Base-by-base conservation (phyloP, 1,140 invertebrate genomes). In the Neodiprion lecontei region DNA sequence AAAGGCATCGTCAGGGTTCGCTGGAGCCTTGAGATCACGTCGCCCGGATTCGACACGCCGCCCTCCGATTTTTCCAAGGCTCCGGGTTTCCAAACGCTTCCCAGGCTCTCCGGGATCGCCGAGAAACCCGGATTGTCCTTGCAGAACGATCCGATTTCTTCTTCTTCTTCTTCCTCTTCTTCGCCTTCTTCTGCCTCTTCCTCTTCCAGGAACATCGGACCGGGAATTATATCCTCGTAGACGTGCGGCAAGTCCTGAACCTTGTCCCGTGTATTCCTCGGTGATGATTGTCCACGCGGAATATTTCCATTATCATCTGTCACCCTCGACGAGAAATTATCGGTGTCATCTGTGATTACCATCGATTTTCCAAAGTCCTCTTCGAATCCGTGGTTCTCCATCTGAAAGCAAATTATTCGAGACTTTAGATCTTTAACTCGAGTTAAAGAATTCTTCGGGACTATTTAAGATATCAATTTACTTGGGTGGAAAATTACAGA, bases 361-460 rank as follows among this genome's bases (percentile, higher is more conserved):
- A 14, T 61, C 28, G 28, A 40, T 40, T 40, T 40, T 40, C 28
- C 28, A 17, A 61, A 61, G 7, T 12, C 53, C 69, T 84, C 84
- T 71, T 88, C 86, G 77, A 84, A 88, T 67, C 80, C 86, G 76
- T 83, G 84, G 77, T 88, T 88, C 79, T 88, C 86, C 86, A 88
- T 88, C 86, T 86, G 77, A 21, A 79, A 79, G 68, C 7, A 76
- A 76, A 9, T 8, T 8, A 61, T 40, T 40, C 53, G 53, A 61
- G 53, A n/a, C 9, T 12, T 61, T 61, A 61, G 53, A 61, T 12
- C 9, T 9, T 61, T 9, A 40, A 40, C 28, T 40, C 5, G 28
- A 40, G 28, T 40, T 2, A 40, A 21, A 40, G 28, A 40, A 40
- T 40, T 5, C 28, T 40, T 3, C 28, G 0, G 28, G 28, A 40